A percentile compares a stretch with the other conserved stretches of the same genome.
Evolutionary conservation across 2,113 vertebrate genomes (phyloP).

Genomic region (Gobiocypris rarus): DNA sequence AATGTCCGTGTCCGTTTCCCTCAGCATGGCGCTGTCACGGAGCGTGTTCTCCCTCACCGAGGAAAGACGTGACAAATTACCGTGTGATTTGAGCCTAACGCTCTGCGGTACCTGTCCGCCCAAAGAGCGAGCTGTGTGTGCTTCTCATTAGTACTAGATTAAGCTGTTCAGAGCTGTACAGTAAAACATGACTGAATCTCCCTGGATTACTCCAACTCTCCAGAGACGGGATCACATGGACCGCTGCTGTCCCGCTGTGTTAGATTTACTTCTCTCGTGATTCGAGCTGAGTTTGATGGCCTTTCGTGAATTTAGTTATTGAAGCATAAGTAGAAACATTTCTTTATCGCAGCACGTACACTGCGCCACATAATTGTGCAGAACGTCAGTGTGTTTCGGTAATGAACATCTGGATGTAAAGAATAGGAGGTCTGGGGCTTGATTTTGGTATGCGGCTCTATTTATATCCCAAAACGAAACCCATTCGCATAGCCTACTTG

Average conservation of each 20-base stretch:
- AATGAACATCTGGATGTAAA: conserved; percentile 34
- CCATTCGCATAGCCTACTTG: not conserved
- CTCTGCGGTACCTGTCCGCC: conserved; percentile 31
- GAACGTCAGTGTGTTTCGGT: not conserved
- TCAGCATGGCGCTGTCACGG: conserved; percentile 19
- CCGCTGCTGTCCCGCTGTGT: conserved; percentile 62
- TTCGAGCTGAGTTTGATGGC: conserved; percentile 55
- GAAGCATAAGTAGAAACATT: not conserved
- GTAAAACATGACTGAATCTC: conserved; percentile 63
- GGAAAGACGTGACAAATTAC: conserved; percentile 49
- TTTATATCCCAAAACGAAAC: conserved; percentile 11
- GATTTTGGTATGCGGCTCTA: conserved; percentile 36
- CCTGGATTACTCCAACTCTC: conserved; percentile 65
- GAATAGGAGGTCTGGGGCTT: conserved; percentile 38
- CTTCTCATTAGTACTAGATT: conserved; percentile 72
- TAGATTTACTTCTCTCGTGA: conserved; percentile 63
- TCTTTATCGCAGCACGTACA: not conserved
- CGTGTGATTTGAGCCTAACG: conserved; percentile 36
- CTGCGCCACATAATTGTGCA: not conserved
- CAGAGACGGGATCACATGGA: conserved; percentile 57
- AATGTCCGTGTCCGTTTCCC: conserved; percentile 20
- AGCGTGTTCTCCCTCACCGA: not conserved
- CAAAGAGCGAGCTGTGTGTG: conserved; percentile 51
- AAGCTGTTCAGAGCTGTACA: conserved; percentile 68
- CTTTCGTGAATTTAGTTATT: conserved; percentile 1